These are phyloP conservation scores for Calosoma granatense DNA, from an alignment of 1,140 invertebrate genomes.

Conservation along the genomic window DNA sequence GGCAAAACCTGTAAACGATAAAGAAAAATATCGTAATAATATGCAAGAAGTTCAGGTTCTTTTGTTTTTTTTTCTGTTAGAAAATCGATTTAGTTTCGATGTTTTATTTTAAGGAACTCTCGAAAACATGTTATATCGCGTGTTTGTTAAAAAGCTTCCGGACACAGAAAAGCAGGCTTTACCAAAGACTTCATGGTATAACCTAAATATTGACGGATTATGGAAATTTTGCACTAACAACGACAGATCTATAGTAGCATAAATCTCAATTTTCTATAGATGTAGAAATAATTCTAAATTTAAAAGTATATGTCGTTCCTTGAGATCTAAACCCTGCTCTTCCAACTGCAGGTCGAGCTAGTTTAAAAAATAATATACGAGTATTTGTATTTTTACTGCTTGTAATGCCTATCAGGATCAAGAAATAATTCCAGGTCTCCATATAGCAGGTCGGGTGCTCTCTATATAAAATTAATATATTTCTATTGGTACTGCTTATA, in stretches of 20 bases:
- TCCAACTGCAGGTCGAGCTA: too few species aligned
- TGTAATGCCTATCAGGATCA: too few species aligned
- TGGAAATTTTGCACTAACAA: not conserved
- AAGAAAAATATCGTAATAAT: not conserved
- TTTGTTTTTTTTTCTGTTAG: not conserved
- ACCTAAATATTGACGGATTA: not conserved
- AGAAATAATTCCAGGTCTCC: too few species aligned
- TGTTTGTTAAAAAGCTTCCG: not conserved
- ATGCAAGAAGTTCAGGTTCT: not conserved
- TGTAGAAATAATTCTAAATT: not conserved
- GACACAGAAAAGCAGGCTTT: too few species aligned
- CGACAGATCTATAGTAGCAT: not conserved
- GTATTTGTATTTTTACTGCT: too few species aligned
- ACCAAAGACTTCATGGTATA: not conserved
- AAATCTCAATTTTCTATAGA: not conserved
- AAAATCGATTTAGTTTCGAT: not conserved
- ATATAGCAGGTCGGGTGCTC: too few species aligned
- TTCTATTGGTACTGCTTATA: too few species aligned
- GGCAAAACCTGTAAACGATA: constrained; percentile 58
- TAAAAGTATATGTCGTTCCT: not conserved
- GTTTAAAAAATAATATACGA: too few species aligned
- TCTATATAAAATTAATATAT: too few species aligned
- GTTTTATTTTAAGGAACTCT: not conserved
- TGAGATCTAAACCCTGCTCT: too few species aligned
- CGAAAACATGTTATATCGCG: not conserved